phyloP scores from a whole-genome alignment of 1,140 invertebrate genomes.

The Heliconius congener region DNA sequence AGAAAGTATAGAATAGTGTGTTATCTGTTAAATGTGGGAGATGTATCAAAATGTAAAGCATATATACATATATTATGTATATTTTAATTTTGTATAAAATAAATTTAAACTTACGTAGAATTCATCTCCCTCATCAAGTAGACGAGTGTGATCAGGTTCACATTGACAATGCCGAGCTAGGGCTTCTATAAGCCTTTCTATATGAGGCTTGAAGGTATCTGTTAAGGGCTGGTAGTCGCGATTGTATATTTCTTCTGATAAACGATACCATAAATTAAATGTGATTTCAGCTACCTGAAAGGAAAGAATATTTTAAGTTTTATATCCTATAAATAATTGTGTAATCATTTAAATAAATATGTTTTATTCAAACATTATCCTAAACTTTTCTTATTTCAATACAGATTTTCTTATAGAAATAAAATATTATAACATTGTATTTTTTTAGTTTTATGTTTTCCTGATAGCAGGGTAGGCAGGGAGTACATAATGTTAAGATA shows the following conservation, averaged over 20 bases:
- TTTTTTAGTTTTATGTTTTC: too few species aligned
- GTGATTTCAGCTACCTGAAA: constrained; percentile 96
- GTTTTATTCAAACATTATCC: too few species aligned
- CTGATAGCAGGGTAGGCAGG: too few species aligned
- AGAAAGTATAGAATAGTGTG: neutral
- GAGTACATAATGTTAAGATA: too few species aligned
- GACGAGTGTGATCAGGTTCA: constrained; percentile 68
- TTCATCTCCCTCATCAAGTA: constrained; percentile 91
- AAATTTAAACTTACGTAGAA: constrained; percentile 78
- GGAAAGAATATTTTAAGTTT: neutral
- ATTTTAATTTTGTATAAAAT: neutral
- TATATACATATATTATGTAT: neutral
- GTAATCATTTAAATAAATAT: too few species aligned
- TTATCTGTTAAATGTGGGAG: neutral
- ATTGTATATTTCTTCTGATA: constrained; percentile 97
- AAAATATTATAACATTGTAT: too few species aligned
- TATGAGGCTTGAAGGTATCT: constrained; percentile 92
- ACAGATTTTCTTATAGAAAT: too few species aligned
- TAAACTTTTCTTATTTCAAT: too few species aligned
- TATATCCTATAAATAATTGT: too few species aligned
- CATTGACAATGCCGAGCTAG: constrained; percentile 82
- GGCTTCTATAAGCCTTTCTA: constrained; percentile 93
- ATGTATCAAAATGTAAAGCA: neutral
- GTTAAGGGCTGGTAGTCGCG: constrained; percentile 91
- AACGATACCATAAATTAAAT: constrained; percentile 97